Percentiles rank a stretch among this genome's conserved stretches.
Evolutionary conservation across 1,140 invertebrate genomes (phyloP).

Genomic region (Limonius californicus): DNA sequence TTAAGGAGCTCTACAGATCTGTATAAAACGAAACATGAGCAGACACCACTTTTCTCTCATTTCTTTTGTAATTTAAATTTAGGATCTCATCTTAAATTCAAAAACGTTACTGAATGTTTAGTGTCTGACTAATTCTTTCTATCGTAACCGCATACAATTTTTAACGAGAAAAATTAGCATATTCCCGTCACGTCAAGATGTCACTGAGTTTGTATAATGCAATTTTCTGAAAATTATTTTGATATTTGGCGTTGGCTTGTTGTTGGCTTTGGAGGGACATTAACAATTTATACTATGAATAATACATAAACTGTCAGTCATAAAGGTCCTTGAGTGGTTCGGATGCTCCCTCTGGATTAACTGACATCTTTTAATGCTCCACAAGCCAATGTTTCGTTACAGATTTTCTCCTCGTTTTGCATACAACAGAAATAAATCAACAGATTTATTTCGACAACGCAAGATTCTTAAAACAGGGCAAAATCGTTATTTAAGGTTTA

Average conservation of each 20-base stretch:
- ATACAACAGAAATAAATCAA: too few species aligned
- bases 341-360: background rate
- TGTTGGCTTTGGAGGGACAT: conserved; percentile 2
- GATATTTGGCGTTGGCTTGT: conserved; percentile 10
- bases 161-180: conserved; percentile 15
- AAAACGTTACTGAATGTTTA: background rate
- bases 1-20: background rate
- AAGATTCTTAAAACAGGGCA: too few species aligned
- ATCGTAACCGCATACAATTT: conserved; percentile 2
- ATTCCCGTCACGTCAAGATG: conserved; percentile 9
- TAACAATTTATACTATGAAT: conserved; percentile 12
- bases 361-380: background rate
- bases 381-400: background rate
- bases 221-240: conserved; percentile 10
- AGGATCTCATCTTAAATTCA: background rate
- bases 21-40: background rate
- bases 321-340: background rate
- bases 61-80: background rate
- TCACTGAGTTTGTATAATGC: conserved; percentile 1
- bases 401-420: background rate
- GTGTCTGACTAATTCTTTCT: background rate
- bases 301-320: conserved; percentile 6
- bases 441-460: too few species aligned
- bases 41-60: background rate
- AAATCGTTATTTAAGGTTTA: too few species aligned